Percentiles rank a stretch among this genome's conserved stretches.
Conservation (phyloP, 2,888 invertebrate genomes). For the Bhutanitis thaidina region DNA sequence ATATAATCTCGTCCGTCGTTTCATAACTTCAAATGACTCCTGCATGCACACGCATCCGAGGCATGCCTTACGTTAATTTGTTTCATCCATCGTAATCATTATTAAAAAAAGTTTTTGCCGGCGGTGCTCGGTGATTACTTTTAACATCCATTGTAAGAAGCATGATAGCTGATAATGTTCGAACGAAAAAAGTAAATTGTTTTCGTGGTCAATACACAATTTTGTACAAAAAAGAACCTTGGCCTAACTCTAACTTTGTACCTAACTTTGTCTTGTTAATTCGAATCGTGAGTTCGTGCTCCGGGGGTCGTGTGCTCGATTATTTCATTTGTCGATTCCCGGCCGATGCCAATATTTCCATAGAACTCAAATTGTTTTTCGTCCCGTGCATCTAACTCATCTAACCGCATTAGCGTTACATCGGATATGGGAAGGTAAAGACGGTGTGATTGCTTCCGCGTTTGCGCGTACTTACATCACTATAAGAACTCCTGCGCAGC, state of each 20-base stretch:
- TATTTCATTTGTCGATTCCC: no score
- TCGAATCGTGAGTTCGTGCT: no score
- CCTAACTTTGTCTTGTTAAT: no score
- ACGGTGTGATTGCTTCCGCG: no score
- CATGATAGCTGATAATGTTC: background rate
- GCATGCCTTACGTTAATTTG: background rate
- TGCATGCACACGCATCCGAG: background rate
- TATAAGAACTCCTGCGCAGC: no score
- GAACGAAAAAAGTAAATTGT: background rate
- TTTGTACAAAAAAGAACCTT: background rate
- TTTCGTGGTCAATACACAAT: background rate
- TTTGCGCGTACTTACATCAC: no score
- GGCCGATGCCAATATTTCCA: no score
- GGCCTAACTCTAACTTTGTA: background rate
- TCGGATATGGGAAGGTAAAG: no score
- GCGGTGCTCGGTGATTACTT: background rate
- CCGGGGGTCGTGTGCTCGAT: no score
- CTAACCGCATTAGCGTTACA: no score
- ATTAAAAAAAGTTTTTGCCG: constrained; percentile 1
- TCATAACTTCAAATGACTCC: background rate
- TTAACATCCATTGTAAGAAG: background rate
- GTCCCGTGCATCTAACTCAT: no score
- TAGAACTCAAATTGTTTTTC: no score
- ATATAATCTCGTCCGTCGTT: background rate
- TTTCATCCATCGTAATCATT: background rate